A percentile compares a stretch with the other conserved stretches of the same genome.
Conservation (phyloP, 1,140 invertebrate species). For the Tachypleus tridentatus region DNA sequence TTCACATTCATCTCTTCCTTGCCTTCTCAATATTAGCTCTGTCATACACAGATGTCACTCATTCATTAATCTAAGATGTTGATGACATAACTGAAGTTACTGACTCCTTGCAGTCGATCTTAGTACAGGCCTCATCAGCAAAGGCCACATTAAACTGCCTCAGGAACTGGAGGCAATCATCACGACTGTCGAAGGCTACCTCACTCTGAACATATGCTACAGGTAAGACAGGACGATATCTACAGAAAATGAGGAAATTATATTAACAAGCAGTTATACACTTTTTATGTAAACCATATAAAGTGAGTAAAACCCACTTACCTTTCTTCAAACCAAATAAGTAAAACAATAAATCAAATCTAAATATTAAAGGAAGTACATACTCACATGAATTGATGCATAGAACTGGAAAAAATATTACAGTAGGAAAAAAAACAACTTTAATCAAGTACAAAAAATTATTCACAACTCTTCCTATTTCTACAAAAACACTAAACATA, state of each 20-base stretch:
- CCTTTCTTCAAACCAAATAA: slow-evolving; percentile 1
- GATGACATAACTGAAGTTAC: not conserved
- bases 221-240: slow-evolving; percentile 81
- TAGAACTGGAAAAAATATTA: slow-evolving; percentile 1
- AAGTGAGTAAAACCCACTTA: slow-evolving; percentile 1
- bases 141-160: slow-evolving; percentile 63
- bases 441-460: too few species aligned
- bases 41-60: too few species aligned
- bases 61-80: too few species aligned
- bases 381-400: slow-evolving; percentile 11
- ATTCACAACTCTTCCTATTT: too few species aligned
- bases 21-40: too few species aligned
- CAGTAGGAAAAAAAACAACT: slow-evolving; percentile 3
- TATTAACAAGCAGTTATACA: slow-evolving; percentile 37
- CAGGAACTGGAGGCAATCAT: slow-evolving; percentile 76
- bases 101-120: slow-evolving; percentile 67
- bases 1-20: too few species aligned
- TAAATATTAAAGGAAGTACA: slow-evolving; percentile 19
- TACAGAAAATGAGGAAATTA: slow-evolving; percentile 48
- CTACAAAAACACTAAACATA: too few species aligned
- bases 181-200: slow-evolving; percentile 68
- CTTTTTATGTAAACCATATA: slow-evolving; percentile 31
- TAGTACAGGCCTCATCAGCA: slow-evolving; percentile 51
- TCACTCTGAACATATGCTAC: slow-evolving; percentile 69
- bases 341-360: not conserved